phyloP scores from a whole-genome alignment of 2,888 invertebrate genomes.

The Priapulus caudatus region DNA sequence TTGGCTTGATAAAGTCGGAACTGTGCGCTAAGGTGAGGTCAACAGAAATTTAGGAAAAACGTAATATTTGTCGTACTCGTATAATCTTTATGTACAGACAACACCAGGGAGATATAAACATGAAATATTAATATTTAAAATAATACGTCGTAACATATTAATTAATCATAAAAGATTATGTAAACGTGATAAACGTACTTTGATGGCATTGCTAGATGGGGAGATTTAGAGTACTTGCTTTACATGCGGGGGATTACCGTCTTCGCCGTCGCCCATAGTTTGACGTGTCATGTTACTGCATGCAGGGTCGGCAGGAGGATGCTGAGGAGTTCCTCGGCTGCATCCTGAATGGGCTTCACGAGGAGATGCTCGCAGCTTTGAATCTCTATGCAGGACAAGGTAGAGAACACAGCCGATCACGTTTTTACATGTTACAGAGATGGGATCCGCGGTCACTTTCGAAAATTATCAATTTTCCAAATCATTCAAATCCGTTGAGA shows the following conservation, averaged over 20 bases:
- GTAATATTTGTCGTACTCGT: too few relatives aligned
- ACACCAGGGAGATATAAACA: background rate
- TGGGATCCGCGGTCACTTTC: constrained; percentile 12
- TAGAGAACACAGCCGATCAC: constrained; percentile 9
- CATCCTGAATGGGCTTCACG: constrained; percentile 81
- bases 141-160: constrained; percentile 46
- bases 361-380: constrained; percentile 82
- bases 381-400: constrained; percentile 11
- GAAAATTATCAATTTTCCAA: too few relatives aligned
- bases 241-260: too few relatives aligned
- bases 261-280: too few relatives aligned
- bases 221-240: background rate
- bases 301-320: constrained; percentile 74
- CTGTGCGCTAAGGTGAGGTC: constrained; percentile 34
- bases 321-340: constrained; percentile 92
- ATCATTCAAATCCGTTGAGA: too few relatives aligned
- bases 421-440: constrained; percentile 5
- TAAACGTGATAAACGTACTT: too few relatives aligned
- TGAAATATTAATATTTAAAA: background rate
- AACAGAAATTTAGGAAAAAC: too few relatives aligned
- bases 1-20: constrained; percentile 59
- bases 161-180: too few relatives aligned
- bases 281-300: too few relatives aligned
- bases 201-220: background rate
- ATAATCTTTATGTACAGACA: too few relatives aligned